phyloP scores from a whole-genome alignment of 2,797 vertebrate genomes.

The Hozukius guyotensis region DNA sequence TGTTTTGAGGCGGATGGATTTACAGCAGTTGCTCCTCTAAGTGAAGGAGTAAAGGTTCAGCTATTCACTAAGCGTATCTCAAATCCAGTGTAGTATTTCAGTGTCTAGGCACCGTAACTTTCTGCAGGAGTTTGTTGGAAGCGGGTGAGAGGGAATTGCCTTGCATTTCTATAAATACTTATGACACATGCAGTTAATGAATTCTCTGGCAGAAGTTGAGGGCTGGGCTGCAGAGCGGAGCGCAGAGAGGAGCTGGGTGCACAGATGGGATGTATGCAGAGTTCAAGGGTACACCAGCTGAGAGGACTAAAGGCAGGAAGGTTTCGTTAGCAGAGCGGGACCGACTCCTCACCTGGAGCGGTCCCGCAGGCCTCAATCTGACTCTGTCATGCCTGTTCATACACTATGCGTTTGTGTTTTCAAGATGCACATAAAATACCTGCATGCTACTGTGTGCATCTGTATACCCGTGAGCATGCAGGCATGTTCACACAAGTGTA shows the following conservation, averaged over 20 bases:
- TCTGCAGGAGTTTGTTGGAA: conserved; percentile 8
- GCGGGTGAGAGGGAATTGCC: conserved; percentile 16
- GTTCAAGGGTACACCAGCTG: conserved; percentile 70
- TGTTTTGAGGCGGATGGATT: conserved; percentile 10
- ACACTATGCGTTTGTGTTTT: neutral
- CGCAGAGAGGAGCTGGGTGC: conserved; percentile 37
- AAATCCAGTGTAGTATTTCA: neutral
- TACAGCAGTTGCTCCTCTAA: neutral
- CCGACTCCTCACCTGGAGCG: conserved; percentile 31
- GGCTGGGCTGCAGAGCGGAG: conserved; percentile 37
- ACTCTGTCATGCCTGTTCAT: neutral
- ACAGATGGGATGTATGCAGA: conserved; percentile 60
- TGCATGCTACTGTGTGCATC: conserved; percentile 24
- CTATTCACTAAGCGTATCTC: conserved; percentile 1
- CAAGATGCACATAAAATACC: conserved; percentile 10
- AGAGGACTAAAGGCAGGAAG: conserved; percentile 39
- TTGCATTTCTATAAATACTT: conserved; percentile 65
- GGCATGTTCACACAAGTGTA: conserved; percentile 41
- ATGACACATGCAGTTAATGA: conserved; percentile 51
- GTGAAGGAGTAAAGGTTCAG: neutral
- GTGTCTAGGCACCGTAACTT: conserved; percentile 2
- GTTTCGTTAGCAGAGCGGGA: conserved; percentile 37
- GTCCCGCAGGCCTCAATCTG: conserved; percentile 40
- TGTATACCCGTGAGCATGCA: conserved; percentile 4
- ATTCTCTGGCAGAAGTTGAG: conserved; percentile 48